Conservation (phyloP, 2,797 vertebrate species). For the Lithobates pipiens region DNA sequence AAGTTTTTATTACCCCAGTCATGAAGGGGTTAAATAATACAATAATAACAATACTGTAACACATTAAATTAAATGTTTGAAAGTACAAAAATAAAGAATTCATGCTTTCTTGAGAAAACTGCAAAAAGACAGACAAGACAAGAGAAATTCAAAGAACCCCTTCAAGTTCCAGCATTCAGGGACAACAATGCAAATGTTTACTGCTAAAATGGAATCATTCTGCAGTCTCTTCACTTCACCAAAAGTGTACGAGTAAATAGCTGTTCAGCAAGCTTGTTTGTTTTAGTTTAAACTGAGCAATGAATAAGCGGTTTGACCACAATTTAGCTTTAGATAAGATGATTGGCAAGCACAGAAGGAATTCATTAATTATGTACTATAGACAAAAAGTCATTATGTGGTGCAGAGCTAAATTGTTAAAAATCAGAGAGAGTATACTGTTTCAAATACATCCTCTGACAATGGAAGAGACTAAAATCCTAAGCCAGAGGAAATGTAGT, state of each 20-base stretch:
- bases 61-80: too few species aligned
- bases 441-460: slow-evolving; percentile 31
- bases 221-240: slow-evolving; percentile 7
- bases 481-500: slow-evolving; percentile 41
- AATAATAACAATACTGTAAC: too few species aligned
- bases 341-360: slow-evolving; percentile 29
- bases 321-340: slow-evolving; percentile 25
- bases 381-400: slow-evolving; percentile 46
- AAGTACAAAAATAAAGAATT: too few species aligned
- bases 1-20: too few species aligned
- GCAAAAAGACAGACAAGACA: background rate
- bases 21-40: too few species aligned
- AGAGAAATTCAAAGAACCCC: background rate
- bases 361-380: slow-evolving; percentile 34
- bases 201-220: background rate
- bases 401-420: slow-evolving; percentile 32
- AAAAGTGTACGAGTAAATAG: slow-evolving; percentile 8
- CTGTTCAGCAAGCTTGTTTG: slow-evolving; percentile 27
- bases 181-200: background rate
- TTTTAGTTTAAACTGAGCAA: slow-evolving; percentile 20
- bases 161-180: background rate
- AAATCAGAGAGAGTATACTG: slow-evolving; percentile 26
- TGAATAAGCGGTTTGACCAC: slow-evolving; percentile 13
- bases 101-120: too few species aligned
- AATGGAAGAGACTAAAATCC: slow-evolving; percentile 7